Evolutionary conservation across 2,888 invertebrate species (phyloP).

Genomic region (Nemoura dubitans): DNA sequence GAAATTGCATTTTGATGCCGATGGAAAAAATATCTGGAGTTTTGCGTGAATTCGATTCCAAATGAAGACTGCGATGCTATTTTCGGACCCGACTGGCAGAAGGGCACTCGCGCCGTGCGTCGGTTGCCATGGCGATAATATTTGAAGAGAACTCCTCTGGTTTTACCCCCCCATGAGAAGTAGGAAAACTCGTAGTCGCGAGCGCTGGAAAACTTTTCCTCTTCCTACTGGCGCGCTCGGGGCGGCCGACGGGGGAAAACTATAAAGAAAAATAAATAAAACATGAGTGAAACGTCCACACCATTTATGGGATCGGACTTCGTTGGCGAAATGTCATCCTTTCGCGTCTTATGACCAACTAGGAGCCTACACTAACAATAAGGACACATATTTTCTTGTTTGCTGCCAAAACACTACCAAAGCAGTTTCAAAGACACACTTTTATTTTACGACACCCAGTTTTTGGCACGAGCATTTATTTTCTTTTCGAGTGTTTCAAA

Average conservation of each 20-base stretch:
- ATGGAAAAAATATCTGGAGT: neutral
- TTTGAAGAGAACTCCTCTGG: constrained; percentile 43
- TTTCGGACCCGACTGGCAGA: neutral
- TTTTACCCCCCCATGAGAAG: neutral
- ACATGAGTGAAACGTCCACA: constrained; percentile 42
- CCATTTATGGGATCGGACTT: constrained; percentile 40
- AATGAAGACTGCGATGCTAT: neutral
- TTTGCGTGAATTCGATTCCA: constrained; percentile 1
- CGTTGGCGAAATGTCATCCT: constrained; percentile 14
- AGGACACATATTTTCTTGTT: neutral
- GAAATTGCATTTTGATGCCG: constrained; percentile 29
- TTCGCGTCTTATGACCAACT: neutral
- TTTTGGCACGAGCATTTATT: neutral
- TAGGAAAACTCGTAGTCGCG: neutral
- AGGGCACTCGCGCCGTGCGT: constrained; percentile 32
- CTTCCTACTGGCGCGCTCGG: constrained; percentile 9
- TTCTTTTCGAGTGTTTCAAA: neutral
- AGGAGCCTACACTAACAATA: neutral
- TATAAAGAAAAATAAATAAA: constrained; percentile 44
- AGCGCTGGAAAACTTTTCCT: constrained; percentile 24
- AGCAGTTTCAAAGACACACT: neutral
- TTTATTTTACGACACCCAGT: neutral
- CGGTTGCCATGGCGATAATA: constrained; percentile 44
- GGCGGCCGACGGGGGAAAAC: constrained; percentile 32
- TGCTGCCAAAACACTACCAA: neutral